Conservation (phyloP, 2,113 vertebrate species). For the Otis tarda region DNA sequence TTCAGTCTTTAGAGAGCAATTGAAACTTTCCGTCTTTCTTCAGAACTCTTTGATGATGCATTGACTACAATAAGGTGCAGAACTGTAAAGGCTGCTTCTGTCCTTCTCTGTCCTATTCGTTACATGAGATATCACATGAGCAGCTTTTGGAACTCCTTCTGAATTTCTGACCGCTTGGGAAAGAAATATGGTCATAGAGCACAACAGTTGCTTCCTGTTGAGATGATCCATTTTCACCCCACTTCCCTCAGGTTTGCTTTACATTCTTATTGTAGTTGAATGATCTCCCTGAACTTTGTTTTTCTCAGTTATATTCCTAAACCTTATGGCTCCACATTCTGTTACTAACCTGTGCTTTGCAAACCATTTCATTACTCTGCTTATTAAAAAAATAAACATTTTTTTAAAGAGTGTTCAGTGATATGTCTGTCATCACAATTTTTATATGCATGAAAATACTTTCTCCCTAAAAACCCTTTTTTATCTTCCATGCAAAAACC, state of each 20-base stretch:
- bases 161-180: slow-evolving; percentile 14
- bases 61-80: slow-evolving; percentile 10
- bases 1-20: slow-evolving; percentile 31
- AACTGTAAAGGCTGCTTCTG: slow-evolving; percentile 17
- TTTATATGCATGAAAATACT: neutral
- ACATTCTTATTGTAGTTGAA: neutral
- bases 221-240: neutral
- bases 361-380: neutral
- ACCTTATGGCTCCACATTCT: neutral
- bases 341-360: neutral
- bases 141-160: slow-evolving; percentile 28
- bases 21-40: slow-evolving; percentile 9
- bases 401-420: neutral
- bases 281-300: neutral
- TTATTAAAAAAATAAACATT: neutral
- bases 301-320: neutral
- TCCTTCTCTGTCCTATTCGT: slow-evolving; percentile 27
- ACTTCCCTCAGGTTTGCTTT: neutral
- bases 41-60: neutral
- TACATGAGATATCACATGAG: neutral
- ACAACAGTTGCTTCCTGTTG: neutral
- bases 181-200: neutral
- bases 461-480: neutral
- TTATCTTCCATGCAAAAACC: neutral
- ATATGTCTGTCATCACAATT: neutral